Evolutionary conservation across 2,888 invertebrate species (phyloP).

Genomic region (Podotricha telesiphe): DNA sequence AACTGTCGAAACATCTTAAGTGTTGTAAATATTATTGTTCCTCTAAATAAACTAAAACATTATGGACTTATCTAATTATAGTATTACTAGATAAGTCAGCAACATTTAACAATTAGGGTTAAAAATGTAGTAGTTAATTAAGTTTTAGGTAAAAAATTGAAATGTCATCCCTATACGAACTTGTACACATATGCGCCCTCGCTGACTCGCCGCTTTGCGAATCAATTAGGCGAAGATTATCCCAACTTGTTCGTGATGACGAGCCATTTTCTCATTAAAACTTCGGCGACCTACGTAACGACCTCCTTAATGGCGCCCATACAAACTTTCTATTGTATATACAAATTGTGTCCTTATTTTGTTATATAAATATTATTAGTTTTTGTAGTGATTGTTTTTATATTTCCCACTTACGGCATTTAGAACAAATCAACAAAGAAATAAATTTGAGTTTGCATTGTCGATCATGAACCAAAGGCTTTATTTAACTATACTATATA

Average conservation of each 20-base stretch:
- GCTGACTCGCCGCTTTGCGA: constrained; percentile 57
- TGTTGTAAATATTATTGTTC: too few species aligned
- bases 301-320: constrained; percentile 59
- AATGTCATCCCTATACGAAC: constrained; percentile 4
- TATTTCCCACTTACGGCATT: too few species aligned
- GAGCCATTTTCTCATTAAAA: constrained; percentile 68
- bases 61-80: too few species aligned
- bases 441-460: background rate
- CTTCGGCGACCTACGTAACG: constrained; percentile 66
- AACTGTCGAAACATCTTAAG: too few species aligned
- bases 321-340: constrained; percentile 44
- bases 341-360: constrained; percentile 20
- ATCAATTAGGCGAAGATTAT: constrained; percentile 68
- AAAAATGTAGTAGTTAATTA: background rate
- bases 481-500: too few species aligned
- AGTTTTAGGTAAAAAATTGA: background rate
- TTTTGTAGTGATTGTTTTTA: too few species aligned
- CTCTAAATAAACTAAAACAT: too few species aligned
- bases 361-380: background rate
- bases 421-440: background rate
- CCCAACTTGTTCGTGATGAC: constrained; percentile 51
- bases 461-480: too few species aligned
- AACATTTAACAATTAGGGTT: too few species aligned
- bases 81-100: too few species aligned
- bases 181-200: constrained; percentile 8